Evolutionary conservation across 2,113 vertebrate genomes (phyloP), one percentile per base, ranked within the genome.

Genomic region (Oostethus manadensis): DNA sequence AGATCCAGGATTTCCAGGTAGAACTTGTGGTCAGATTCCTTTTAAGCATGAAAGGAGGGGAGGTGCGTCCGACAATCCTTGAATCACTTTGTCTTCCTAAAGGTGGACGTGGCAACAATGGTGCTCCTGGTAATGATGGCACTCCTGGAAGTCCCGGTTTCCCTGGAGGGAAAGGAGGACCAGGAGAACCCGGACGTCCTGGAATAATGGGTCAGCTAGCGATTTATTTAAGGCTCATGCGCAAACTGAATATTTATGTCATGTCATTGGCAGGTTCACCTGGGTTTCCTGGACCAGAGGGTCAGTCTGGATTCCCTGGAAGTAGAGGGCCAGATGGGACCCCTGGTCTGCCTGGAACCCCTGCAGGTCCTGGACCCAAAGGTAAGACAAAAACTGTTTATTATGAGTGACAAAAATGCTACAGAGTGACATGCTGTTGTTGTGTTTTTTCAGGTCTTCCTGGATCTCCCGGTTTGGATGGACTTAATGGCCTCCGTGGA

Each of bases 401-500:
- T 55, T 53, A 6, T 3, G 21, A 33, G 38, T 17, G 4, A 53
- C 9, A 48, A 13, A 8, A 14, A n/a, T n/a, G 20, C 13, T 26
- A n/a, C 1, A 51, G 8, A 56, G 23, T 42, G 6, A 40, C 51
- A 21, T 3, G 21, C 11, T 64, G 14, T 14, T n/a, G 3, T 45
- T 14, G 20, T 14, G 20, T 50, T 58, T 48, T 26, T 73, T 45
- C 64, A 99, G 96, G 96, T 61, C 90, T 91, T 53, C 51, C 82
- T 22, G 96, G 96, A 60, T 55, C 85, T 50, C 88, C 91, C 26
- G 96, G 96, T 73, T 86, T 98, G 78, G 88, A 87, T 69, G 95
- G 95, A 78, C 88, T 99, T 8, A 94, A 99, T 75, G 96, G 95
- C 20, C 91, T 99, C 54, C 89, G 77, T 56, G 96, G 96, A 76